Evolutionary conservation across 2,797 vertebrate genomes (phyloP).

Genomic region (Enteromius paludinosus): DNA sequence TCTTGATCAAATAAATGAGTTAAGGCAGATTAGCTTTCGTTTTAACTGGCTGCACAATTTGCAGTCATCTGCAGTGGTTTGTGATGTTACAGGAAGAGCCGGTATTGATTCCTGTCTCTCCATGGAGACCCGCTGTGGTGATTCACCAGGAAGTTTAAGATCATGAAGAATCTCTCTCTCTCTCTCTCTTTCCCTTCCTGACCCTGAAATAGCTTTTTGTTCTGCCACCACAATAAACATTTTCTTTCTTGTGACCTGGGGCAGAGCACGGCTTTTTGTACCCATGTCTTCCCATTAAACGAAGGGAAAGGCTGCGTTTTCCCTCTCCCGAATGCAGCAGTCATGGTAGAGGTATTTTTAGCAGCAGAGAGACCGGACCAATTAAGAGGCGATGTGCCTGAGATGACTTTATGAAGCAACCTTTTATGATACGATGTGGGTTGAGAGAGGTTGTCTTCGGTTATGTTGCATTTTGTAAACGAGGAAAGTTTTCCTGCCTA

Average conservation of each 20-base stretch:
- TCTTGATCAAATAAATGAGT: neutral
- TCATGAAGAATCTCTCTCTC: slow-evolving; percentile 44
- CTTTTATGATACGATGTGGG: neutral
- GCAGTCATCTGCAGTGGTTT: neutral
- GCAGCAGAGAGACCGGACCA: slow-evolving; percentile 48
- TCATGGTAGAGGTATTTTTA: slow-evolving; percentile 58
- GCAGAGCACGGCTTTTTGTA: slow-evolving; percentile 44
- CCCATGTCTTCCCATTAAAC: slow-evolving; percentile 43
- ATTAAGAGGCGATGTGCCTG: slow-evolving; percentile 49
- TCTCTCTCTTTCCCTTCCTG: slow-evolving; percentile 27
- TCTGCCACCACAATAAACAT: slow-evolving; percentile 55
- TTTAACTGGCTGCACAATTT: slow-evolving; percentile 5
- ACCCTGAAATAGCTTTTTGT: slow-evolving; percentile 59
- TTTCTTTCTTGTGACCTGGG: slow-evolving; percentile 56
- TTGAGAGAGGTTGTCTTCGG: slow-evolving; percentile 17
- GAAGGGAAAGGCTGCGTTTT: slow-evolving; percentile 48
- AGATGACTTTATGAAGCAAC: slow-evolving; percentile 43
- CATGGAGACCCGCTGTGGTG: slow-evolving; percentile 28
- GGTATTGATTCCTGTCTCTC: slow-evolving; percentile 39
- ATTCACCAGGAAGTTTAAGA: slow-evolving; percentile 53
- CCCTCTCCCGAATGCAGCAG: slow-evolving; percentile 45
- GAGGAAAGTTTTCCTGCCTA: neutral
- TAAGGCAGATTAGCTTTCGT: neutral
- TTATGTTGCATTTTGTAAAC: slow-evolving; percentile 11
- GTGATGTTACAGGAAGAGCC: slow-evolving; percentile 14